phyloP scores from a whole-genome alignment of 1,140 invertebrate species.

The Camponotus vicinus region DNA sequence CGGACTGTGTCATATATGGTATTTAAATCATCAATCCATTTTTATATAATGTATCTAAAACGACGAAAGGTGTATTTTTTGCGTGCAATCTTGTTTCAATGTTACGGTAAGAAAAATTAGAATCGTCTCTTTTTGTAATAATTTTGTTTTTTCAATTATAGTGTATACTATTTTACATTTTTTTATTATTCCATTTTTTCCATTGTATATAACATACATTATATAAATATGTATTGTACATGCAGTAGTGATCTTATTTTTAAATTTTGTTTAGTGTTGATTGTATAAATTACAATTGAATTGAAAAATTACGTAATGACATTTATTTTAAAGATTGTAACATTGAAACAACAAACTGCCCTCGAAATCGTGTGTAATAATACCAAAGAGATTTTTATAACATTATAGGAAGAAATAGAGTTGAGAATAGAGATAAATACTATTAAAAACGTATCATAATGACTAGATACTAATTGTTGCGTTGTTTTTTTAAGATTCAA shows the following conservation, averaged over 20 bases:
- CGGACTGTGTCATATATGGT: constrained; percentile 33
- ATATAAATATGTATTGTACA: constrained; percentile 11
- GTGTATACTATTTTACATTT: not conserved
- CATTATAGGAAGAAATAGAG: constrained; percentile 71
- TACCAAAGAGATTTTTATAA: constrained; percentile 78
- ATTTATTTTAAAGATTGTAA: constrained; percentile 71
- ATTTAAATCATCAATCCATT: constrained; percentile 72
- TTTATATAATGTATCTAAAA: constrained; percentile 77
- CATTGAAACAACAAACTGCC: constrained; percentile 81
- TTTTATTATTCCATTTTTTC: constrained; percentile 1
- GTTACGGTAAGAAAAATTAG: constrained; percentile 70
- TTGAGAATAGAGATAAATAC: constrained; percentile 68
- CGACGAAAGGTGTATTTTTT: constrained; percentile 77
- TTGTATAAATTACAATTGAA: constrained; percentile 31
- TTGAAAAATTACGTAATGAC: constrained; percentile 11
- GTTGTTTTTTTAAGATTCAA: constrained; percentile 71
- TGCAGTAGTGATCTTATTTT: constrained; percentile 5
- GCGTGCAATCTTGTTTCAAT: constrained; percentile 82
- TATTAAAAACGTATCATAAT: constrained; percentile 63
- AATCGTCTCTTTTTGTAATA: constrained; percentile 14
- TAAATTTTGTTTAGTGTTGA: constrained; percentile 33
- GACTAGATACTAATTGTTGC: constrained; percentile 71
- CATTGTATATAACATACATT: not conserved
- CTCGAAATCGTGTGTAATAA: constrained; percentile 65
- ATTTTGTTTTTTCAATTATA: constrained; percentile 25